Conservation (phyloP, 2,888 invertebrate species). For the Tipula vernalis region DNA sequence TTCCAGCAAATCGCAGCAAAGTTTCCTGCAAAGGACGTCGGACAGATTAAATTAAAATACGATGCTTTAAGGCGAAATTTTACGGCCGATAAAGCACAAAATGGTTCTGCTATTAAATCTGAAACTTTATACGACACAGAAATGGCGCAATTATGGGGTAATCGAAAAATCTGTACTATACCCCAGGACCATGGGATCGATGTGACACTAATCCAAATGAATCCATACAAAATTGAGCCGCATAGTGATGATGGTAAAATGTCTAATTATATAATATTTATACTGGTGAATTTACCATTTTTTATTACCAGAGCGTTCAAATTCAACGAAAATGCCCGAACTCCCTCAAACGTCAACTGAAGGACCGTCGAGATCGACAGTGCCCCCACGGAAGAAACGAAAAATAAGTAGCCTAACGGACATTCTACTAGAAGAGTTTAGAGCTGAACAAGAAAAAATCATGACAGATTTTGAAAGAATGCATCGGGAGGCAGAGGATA, state of each 20-base stretch:
- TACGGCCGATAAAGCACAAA: no score
- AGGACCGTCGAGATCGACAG: not conserved
- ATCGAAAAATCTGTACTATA: no score
- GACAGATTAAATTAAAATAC: no score
- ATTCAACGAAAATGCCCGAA: not conserved
- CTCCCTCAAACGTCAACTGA: no score
- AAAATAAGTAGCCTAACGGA: not conserved
- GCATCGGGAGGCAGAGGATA: no score
- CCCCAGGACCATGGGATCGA: not conserved
- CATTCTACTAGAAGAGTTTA: not conserved
- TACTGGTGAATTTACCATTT: not conserved
- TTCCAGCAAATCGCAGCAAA: no score
- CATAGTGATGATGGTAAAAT: not conserved
- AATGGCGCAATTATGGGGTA: no score
- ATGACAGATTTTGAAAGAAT: no score
- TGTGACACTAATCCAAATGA: not conserved
- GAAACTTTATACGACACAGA: no score
- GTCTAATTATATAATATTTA: not conserved
- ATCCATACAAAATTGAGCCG: not conserved
- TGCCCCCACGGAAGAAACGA: not conserved
- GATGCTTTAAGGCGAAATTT: no score
- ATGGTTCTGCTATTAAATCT: not conserved
- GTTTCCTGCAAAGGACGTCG: no score
- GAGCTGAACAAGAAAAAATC: no score
- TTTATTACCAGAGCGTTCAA: not conserved